phyloP scores from a whole-genome alignment of 2,888 invertebrate genomes.

The Tupiocoris notatus region DNA sequence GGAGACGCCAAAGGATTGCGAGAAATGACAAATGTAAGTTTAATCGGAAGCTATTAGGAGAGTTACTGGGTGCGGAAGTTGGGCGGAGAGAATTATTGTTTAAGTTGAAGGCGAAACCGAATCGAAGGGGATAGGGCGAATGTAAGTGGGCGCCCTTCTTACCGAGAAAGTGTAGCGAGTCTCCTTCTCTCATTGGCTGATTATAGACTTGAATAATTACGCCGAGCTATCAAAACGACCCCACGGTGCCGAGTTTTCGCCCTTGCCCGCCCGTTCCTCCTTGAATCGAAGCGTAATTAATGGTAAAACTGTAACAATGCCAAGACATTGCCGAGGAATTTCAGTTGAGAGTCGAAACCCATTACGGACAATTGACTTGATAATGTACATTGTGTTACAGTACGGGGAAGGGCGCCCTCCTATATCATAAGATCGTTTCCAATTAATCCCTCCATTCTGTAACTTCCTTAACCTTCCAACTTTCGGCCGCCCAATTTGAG shows the following conservation, averaged over 20 bases:
- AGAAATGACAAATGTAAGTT: constrained; percentile 49
- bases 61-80: constrained; percentile 45
- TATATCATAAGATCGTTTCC: constrained; percentile 42
- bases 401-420: not conserved
- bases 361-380: constrained; percentile 46
- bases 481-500: not conserved
- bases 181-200: constrained; percentile 42
- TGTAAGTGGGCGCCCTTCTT: not conserved
- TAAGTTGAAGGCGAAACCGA: constrained; percentile 42
- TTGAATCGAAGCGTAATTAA: constrained; percentile 45
- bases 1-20: constrained; percentile 8
- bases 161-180: constrained; percentile 44
- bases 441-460: constrained; percentile 34
- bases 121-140: not conserved
- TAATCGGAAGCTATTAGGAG: constrained; percentile 49
- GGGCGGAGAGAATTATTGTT: constrained; percentile 46
- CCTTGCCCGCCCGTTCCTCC: not conserved
- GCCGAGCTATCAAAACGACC: constrained; percentile 28
- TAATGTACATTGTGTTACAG: constrained; percentile 42
- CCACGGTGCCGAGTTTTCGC: not conserved
- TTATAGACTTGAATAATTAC: constrained; percentile 44
- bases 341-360: not conserved
- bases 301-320: constrained; percentile 47
- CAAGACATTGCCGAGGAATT: constrained; percentile 43
- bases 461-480: not conserved